Evolutionary conservation across 2,888 invertebrate genomes (phyloP).

Genomic region (Xestobium rufovillosum): DNA sequence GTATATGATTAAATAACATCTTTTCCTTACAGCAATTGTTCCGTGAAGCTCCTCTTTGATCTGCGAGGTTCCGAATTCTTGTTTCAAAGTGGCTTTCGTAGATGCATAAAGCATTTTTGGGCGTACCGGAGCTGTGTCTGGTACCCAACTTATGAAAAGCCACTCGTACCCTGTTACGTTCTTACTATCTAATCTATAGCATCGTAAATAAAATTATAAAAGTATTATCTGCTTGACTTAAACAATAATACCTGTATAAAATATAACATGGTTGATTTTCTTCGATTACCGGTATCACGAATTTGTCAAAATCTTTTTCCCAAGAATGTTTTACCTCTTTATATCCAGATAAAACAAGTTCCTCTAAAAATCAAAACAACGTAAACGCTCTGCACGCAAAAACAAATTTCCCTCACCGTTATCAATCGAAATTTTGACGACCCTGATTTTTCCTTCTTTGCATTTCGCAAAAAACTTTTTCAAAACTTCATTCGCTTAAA

Average conservation of each 20-base stretch:
- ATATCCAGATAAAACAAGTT: conserved; percentile 59
- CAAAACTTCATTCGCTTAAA: conserved; percentile 74
- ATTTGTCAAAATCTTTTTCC: conserved; percentile 80
- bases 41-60: conserved; percentile 94
- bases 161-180: conserved; percentile 82
- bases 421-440: conserved; percentile 77
- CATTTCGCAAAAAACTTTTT: conserved; percentile 76
- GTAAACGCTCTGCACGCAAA: conserved; percentile 4
- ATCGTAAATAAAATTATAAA: conserved; percentile 5
- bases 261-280: conserved; percentile 86
- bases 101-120: conserved; percentile 98
- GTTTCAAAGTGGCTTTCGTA: conserved; percentile 93
- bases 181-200: conserved; percentile 61
- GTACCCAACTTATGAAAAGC: conserved; percentile 91
- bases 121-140: conserved; percentile 82
- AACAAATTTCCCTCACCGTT: conserved; percentile 79
- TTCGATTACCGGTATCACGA: conserved; percentile 61
- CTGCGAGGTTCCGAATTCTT: conserved; percentile 89
- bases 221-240: conserved; percentile 6
- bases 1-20: no score
- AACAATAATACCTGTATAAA: conserved; percentile 64
- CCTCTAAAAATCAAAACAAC: conserved; percentile 55
- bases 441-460: conserved; percentile 70
- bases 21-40: conserved; percentile 62
- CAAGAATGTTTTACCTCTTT: conserved; percentile 65